Percentiles rank a stretch among this genome's conserved stretches.
Evolutionary conservation across 2,888 invertebrate genomes (phyloP).

Genomic region (Pyrgus malvae): DNA sequence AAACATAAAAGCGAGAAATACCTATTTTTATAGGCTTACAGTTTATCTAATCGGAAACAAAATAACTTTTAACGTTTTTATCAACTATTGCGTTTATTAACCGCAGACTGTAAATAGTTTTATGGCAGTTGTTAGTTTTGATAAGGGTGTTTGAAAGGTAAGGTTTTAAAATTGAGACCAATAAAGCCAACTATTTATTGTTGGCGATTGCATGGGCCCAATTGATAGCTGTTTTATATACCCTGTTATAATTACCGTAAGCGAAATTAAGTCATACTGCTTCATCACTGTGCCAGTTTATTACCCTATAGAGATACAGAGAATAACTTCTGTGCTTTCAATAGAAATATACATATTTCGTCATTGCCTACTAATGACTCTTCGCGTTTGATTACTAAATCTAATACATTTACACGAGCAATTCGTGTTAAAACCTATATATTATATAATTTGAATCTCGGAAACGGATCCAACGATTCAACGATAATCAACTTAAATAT

Average conservation of each 20-base stretch:
- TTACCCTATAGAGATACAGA: no score
- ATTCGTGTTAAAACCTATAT: no score
- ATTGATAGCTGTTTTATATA: slow-evolving; percentile 23
- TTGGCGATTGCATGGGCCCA: slow-evolving; percentile 13
- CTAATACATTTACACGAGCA: no score
- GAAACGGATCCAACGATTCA: no score
- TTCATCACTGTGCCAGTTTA: no score
- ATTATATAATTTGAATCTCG: no score
- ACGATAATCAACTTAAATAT: no score
- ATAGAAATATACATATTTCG: no score
- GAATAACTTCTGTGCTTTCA: no score
- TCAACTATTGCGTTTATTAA: slow-evolving; percentile 41
- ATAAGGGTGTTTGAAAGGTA: slow-evolving; percentile 40
- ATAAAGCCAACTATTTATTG: slow-evolving; percentile 37
- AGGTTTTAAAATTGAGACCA: slow-evolving; percentile 38
- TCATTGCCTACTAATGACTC: no score
- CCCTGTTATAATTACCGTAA: slow-evolving; percentile 1
- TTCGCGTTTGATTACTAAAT: no score
- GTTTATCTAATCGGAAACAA: slow-evolving; percentile 44
- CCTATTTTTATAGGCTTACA: slow-evolving; percentile 21
- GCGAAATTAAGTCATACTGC: slow-evolving; percentile 4
- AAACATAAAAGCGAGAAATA: slow-evolving; percentile 23
- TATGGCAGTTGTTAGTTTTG: slow-evolving; percentile 42
- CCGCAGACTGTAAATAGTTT: slow-evolving; percentile 45
- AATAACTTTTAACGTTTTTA: slow-evolving; percentile 40